phyloP scores from a whole-genome alignment of 2,113 vertebrate genomes.

The Leptobrachium ailaonicum region DNA sequence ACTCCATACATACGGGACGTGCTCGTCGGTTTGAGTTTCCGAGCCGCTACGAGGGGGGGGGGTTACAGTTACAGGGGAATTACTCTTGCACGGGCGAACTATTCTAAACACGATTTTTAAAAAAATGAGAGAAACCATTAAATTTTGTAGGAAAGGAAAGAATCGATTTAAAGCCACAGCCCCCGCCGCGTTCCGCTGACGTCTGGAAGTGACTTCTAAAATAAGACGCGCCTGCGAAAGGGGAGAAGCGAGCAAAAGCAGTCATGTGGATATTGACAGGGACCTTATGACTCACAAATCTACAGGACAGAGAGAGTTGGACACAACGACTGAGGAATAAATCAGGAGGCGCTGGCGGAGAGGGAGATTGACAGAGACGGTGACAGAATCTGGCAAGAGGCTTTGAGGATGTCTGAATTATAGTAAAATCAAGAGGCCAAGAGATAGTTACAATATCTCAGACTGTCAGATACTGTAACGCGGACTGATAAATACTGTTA shows the following conservation, averaged over 20 bases:
- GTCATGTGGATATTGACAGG: conserved; percentile 1
- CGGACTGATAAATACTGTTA: conserved; percentile 40
- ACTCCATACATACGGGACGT: too few relatives aligned
- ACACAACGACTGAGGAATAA: conserved; percentile 13
- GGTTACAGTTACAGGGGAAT: too few relatives aligned
- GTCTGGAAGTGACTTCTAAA: neutral
- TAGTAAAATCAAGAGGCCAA: conserved; percentile 26
- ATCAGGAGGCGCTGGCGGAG: conserved; percentile 7
- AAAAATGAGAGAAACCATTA: too few relatives aligned
- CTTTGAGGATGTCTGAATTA: conserved; percentile 44
- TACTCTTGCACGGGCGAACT: too few relatives aligned
- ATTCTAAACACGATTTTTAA: too few relatives aligned
- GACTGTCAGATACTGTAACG: conserved; percentile 42
- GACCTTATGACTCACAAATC: conserved; percentile 29
- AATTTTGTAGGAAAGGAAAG: too few relatives aligned
- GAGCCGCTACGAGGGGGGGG: too few relatives aligned
- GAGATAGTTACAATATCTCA: conserved; percentile 38
- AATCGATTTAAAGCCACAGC: too few relatives aligned
- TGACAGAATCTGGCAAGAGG: conserved; percentile 31
- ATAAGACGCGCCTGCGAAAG: neutral
- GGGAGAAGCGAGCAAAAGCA: neutral
- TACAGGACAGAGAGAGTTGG: conserved; percentile 4
- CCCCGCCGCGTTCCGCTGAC: too few relatives aligned
- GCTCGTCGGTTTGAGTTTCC: too few relatives aligned
- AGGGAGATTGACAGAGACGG: conserved; percentile 35